Evolutionary conservation across 1,140 invertebrate genomes (phyloP), one percentile per base, ranked within the genome.

Genomic region (Pseudomyrmex gracilis): DNA sequence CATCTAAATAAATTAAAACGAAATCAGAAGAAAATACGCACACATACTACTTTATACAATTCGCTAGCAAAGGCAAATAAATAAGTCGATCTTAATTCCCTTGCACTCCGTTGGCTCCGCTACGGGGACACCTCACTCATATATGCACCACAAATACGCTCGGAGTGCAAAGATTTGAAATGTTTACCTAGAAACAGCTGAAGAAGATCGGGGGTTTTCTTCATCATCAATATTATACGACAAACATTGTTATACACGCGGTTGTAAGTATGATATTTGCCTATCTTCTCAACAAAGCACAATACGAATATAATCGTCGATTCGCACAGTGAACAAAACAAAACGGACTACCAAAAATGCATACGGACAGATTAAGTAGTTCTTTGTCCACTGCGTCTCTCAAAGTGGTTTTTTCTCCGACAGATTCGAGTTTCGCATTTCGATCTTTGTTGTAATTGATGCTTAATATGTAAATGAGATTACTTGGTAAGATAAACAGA

Each of bases 1-100:
- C 86, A 92, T 78, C 88, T 91, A 89, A 91, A 85, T 89, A 90
- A 89, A 60, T 87, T 86, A 86, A 89, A 87, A 76, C 74, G 55
- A 17, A 64, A 64, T n/a, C n/a, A 64, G 34, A 34, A 34, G 8
- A 57, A 76, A 64, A 17, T 22, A 84, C 71, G 47, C 49, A 88
- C 87, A 87, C 34, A 45, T 89, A 86, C 74, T 88, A 89, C 73
- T 88, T 83, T 85, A 76, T 89, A 85, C 77, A 89, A 60, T 76
- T 89, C 49, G 57, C 68, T 74, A 80, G 70, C 73, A 82, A 86
- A 88, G 45, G 61, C 76, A 89, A 89, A 89, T 89, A 89, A 88
- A 86, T 88, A 89, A 89, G 80, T 84, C 60, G 20, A 20, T 83
- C 55, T 57, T 5, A 34, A 34, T 34, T 34, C 7, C 5, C 34